Conservation (phyloP, 2,888 invertebrate genomes). For the Gisinianus flammeolus region DNA sequence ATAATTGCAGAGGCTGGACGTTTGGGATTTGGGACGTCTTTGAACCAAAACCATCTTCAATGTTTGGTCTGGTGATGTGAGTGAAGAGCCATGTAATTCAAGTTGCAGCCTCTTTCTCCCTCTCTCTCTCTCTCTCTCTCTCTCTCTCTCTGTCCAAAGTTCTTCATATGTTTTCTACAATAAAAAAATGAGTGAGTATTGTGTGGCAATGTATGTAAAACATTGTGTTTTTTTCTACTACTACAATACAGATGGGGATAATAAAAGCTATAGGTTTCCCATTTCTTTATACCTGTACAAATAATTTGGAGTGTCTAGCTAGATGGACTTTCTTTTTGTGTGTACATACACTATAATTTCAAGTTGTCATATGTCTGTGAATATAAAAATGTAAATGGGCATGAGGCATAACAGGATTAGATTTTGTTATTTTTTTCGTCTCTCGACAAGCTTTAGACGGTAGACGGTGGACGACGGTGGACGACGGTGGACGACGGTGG, state of each 20-base stretch:
- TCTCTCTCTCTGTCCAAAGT: too few relatives aligned
- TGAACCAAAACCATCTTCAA: too few relatives aligned
- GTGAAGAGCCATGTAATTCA: too few relatives aligned
- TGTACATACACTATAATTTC: neutral
- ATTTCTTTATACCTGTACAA: neutral
- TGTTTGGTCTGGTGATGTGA: too few relatives aligned
- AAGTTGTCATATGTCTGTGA: neutral
- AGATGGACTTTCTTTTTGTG: neutral
- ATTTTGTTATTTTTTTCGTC: neutral
- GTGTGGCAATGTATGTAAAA: neutral
- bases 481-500: neutral
- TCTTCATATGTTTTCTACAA: too few relatives aligned
- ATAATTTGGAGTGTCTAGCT: neutral
- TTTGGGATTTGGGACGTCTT: neutral
- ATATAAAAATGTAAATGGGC: neutral
- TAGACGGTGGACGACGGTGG: neutral
- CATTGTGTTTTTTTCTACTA: neutral
- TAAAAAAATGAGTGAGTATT: neutral
- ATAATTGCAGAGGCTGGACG: conserved; percentile 9
- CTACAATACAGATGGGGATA: neutral
- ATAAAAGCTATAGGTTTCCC: neutral
- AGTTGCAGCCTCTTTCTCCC: neutral
- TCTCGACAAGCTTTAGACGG: neutral
- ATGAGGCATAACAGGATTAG: neutral
- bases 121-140: neutral